These are phyloP conservation scores for Drepanosiphum platanoidis DNA, from an alignment of 2,888 invertebrate genomes.

Conservation along the genomic window DNA sequence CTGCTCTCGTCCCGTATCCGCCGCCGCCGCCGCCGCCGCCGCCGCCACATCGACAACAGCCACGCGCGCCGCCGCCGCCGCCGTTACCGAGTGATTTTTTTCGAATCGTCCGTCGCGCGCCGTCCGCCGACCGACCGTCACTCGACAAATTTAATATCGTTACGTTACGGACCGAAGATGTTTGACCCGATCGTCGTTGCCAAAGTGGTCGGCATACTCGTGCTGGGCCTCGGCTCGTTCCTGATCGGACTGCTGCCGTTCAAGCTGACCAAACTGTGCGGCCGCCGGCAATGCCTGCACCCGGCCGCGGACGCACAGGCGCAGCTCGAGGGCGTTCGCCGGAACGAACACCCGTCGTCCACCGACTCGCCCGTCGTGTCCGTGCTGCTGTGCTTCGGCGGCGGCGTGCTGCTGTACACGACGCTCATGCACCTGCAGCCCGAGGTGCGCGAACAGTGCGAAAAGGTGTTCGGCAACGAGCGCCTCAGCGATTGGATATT, in stretches of 20 bases:
- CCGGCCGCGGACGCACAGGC: slow-evolving; percentile 56
- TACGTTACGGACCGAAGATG: neutral
- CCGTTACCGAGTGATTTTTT: neutral
- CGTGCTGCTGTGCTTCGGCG: slow-evolving; percentile 74
- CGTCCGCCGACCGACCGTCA: too few species aligned
- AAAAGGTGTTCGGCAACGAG: too few species aligned
- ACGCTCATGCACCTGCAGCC: slow-evolving; percentile 71
- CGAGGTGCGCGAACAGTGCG: slow-evolving; percentile 66
- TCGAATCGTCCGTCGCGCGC: neutral
- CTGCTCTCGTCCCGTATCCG: neutral
- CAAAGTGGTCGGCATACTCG: slow-evolving; percentile 82
- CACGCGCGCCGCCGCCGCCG: neutral
- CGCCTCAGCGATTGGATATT: slow-evolving; percentile 72
- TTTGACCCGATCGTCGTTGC: slow-evolving; percentile 70
- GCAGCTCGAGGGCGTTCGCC: slow-evolving; percentile 25
- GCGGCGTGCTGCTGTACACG: slow-evolving; percentile 76
- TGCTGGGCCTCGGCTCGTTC: slow-evolving; percentile 81
- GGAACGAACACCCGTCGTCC: slow-evolving; percentile 9
- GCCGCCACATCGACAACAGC: neutral
- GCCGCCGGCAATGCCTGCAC: slow-evolving; percentile 18
- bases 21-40: neutral
- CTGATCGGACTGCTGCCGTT: slow-evolving; percentile 80
- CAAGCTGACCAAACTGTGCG: slow-evolving; percentile 74
- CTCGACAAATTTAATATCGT: too few species aligned
- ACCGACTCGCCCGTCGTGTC: slow-evolving; percentile 69